Base-by-base conservation (phyloP, 2,888 invertebrate genomes). In the Chloroclystis v-ata region DNA sequence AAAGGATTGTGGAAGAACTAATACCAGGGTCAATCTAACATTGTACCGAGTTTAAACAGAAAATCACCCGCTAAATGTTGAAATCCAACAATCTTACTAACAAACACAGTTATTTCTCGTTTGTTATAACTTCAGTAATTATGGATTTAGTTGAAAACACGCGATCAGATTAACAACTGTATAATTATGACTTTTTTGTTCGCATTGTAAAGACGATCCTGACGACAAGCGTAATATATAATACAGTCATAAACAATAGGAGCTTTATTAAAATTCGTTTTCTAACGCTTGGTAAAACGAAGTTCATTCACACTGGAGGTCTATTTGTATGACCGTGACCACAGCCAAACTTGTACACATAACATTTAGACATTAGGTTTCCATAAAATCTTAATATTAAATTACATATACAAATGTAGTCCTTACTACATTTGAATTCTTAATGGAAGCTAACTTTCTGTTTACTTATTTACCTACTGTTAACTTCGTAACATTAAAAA, bases 241-340 rank as follows among this genome's bases (percentile, higher is more conserved):
- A n/a, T 80, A 77, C 79, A 69, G 67, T 65, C 69, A 69, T 66
- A 75, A 82, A 82, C 81, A 82, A 67, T 82, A 78, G 75, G 64
- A 71, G 74, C 71, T 73, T 80, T 83, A 82, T 81, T 82, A 82
- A 78, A 82, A 83, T 83, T 75, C 75, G 74, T 80, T 81, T 79
- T 78, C 76, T 76, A 82, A 79, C 74, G 76, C 76, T 76, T 71
- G 74, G 72, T 73, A 78, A 66, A 72, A 61, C 64, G 59, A 69
- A 77, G 85, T 81, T 83, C 84, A 63, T 83, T 84, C 74, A 85
- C 84, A 78, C 71, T 67, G 64, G 53, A 60, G 62, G 61, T 65
- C 71, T 69, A 35, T 66, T 74, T 72, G 74, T 74, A 70, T 60
- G 69, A 78, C 76, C 78, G 78, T 78, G 77, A 80, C 76, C 72